phyloP scores from a whole-genome alignment of 2,797 vertebrate genomes.

The Epinephelus awoara region DNA sequence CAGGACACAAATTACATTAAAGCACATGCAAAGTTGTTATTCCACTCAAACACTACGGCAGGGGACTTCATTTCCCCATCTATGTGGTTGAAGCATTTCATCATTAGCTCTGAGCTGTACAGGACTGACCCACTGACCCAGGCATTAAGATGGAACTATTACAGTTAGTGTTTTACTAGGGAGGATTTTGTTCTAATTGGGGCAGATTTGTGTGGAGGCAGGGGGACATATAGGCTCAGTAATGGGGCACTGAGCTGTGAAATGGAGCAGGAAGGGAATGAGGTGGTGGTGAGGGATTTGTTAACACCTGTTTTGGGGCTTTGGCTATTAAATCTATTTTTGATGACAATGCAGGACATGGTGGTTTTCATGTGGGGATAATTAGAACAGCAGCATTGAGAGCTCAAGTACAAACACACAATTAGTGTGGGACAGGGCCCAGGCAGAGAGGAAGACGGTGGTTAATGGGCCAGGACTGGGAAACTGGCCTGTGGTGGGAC shows the following conservation, averaged over 20 bases:
- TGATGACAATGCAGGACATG: slow-evolving; percentile 78
- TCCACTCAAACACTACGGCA: not conserved
- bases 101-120: not conserved
- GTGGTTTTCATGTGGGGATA: slow-evolving; percentile 76
- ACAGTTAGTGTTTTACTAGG: slow-evolving; percentile 12
- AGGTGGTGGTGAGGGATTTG: slow-evolving; percentile 9
- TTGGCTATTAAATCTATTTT: slow-evolving; percentile 70
- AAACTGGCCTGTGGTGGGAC: not conserved
- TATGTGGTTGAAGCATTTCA: not conserved
- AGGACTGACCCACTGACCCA: not conserved
- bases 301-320: slow-evolving; percentile 74
- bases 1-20: not conserved
- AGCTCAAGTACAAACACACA: slow-evolving; percentile 73
- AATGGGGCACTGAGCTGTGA: slow-evolving; percentile 12
- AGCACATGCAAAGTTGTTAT: not conserved
- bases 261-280: slow-evolving; percentile 26
- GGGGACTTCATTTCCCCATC: accelerated
- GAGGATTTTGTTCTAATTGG: slow-evolving; percentile 26
- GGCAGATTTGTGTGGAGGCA: slow-evolving; percentile 17
- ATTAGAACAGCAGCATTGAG: slow-evolving; percentile 72
- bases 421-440: slow-evolving; percentile 64
- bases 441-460: slow-evolving; percentile 28
- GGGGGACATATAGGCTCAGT: not conserved
- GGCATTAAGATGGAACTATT: not conserved
- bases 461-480: slow-evolving; percentile 26